A percentile compares a stretch with the other conserved stretches of the same genome.
Conservation (phyloP, 2,888 invertebrate species). For the Apodemia zela region DNA sequence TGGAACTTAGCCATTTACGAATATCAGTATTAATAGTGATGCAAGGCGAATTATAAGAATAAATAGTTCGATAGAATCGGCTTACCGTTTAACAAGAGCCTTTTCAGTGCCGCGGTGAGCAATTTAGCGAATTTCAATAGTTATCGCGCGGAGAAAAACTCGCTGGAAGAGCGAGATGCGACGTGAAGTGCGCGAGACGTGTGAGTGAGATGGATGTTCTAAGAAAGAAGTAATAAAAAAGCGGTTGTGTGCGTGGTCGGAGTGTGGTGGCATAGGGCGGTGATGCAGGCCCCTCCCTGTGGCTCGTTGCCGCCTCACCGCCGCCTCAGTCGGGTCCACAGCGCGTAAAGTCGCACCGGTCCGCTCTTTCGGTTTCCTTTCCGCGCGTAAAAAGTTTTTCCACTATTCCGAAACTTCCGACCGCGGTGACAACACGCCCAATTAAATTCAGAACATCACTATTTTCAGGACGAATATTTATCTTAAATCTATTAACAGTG, state of each 20-base stretch:
- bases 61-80: constrained; percentile 75
- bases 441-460: constrained; percentile 21
- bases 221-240: constrained; percentile 80
- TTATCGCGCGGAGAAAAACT: constrained; percentile 78
- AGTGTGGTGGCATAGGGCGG: constrained; percentile 77
- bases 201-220: constrained; percentile 66
- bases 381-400: constrained; percentile 75
- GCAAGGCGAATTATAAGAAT: constrained; percentile 63
- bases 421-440: constrained; percentile 44
- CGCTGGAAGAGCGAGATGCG: constrained; percentile 58
- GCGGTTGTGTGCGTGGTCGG: constrained; percentile 74
- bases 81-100: constrained; percentile 77
- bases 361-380: constrained; percentile 47
- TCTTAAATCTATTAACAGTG: background rate
- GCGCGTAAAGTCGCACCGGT: constrained; percentile 68
- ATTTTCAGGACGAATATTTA: constrained; percentile 9
- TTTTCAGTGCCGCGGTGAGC: constrained; percentile 77
- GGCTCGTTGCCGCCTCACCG: constrained; percentile 60
- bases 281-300: constrained; percentile 75
- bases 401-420: constrained; percentile 61
- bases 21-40: constrained; percentile 64
- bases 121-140: constrained; percentile 81
- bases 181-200: constrained; percentile 45
- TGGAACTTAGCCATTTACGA: constrained; percentile 28
- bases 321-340: constrained; percentile 72